Conservation (phyloP, 2,113 vertebrate genomes). For the Zingel zingel region DNA sequence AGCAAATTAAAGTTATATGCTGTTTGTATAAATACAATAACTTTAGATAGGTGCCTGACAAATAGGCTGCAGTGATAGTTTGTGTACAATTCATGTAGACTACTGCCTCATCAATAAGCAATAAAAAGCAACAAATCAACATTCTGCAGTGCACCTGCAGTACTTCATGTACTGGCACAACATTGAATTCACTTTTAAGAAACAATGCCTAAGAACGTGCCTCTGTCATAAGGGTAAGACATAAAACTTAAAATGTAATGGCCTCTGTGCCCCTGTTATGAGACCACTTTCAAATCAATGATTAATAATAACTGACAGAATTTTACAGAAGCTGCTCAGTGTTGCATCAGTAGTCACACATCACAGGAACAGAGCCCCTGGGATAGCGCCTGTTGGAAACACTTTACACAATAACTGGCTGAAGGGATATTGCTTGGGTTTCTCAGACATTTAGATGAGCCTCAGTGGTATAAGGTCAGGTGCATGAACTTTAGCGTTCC, state of each 20-base stretch:
- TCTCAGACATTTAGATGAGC: conserved; percentile 64
- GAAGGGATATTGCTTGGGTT: conserved; percentile 55
- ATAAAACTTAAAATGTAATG: conserved; percentile 44
- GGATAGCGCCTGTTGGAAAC: conserved; percentile 65
- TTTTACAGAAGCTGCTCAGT: conserved; percentile 63
- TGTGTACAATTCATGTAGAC: conserved; percentile 11
- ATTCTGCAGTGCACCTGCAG: conserved; percentile 53
- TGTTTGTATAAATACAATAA: conserved; percentile 14
- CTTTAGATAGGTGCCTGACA: conserved; percentile 10
- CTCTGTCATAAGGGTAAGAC: conserved; percentile 4
- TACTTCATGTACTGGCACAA: conserved; percentile 9
- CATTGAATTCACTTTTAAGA: conserved; percentile 24
- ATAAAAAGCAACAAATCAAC: conserved; percentile 28
- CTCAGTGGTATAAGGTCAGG: conserved; percentile 48
- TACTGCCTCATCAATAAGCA: conserved; percentile 51
- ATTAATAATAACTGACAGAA: conserved; percentile 63
- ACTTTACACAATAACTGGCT: conserved; percentile 70
- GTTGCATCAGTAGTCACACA: conserved; percentile 72
- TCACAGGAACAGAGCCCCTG: conserved; percentile 64
- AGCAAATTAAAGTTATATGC: conserved; percentile 5
- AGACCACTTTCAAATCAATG: conserved; percentile 54
- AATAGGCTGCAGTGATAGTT: conserved; percentile 24
- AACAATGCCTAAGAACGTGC: conserved; percentile 20
- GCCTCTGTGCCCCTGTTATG: conserved; percentile 39
- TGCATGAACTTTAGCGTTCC: conserved; percentile 32